These are phyloP conservation scores for Ectropis grisescens DNA, from an alignment of 1,140 invertebrate genomes.

Conservation along the genomic window DNA sequence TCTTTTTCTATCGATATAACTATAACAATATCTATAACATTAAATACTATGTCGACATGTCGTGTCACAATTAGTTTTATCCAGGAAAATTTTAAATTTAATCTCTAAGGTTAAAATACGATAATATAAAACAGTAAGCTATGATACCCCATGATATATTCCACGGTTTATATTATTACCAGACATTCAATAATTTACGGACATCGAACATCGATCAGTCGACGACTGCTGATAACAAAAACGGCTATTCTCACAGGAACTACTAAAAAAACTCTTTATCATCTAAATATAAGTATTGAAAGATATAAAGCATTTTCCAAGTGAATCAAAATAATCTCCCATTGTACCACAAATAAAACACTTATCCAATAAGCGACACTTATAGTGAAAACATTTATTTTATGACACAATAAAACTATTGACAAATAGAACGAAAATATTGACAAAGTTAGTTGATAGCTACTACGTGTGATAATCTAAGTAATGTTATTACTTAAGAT, in stretches of 20 bases:
- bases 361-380: constrained; percentile 44
- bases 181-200: constrained; percentile 28
- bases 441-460: constrained; percentile 17
- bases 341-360: constrained; percentile 47
- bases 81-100: constrained; percentile 43
- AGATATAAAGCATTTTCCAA: constrained; percentile 56
- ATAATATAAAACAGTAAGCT: constrained; percentile 58
- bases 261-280: constrained; percentile 47
- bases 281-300: constrained; percentile 41
- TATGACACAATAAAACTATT: too few relatives aligned
- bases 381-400: too few relatives aligned
- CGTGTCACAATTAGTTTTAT: constrained; percentile 36
- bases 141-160: constrained; percentile 40
- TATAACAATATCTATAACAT: constrained; percentile 59
- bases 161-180: constrained; percentile 46
- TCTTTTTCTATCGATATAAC: constrained; percentile 34
- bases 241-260: constrained; percentile 47
- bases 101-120: constrained; percentile 49
- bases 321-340: constrained; percentile 58
- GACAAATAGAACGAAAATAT: constrained; percentile 17
- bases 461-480: constrained; percentile 21
- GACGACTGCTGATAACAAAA: constrained; percentile 53
- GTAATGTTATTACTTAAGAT: constrained; percentile 12
- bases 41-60: constrained; percentile 55
- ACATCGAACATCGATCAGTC: constrained; percentile 60